Conservation (phyloP, 2,888 invertebrate genomes). For the Ormyrus thymus region DNA sequence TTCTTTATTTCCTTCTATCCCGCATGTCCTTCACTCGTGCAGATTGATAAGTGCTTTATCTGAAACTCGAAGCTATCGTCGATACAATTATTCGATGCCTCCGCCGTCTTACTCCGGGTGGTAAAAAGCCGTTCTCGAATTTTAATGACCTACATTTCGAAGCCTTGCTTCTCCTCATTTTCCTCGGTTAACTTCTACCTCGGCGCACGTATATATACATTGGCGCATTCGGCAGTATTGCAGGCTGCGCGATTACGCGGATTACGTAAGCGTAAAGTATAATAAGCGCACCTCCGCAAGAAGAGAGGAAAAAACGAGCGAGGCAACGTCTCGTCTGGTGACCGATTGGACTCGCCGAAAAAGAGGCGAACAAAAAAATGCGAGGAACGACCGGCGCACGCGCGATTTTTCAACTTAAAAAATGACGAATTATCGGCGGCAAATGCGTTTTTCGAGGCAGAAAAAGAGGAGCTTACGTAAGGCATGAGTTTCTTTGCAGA, state of each 20-base stretch:
- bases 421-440: not conserved
- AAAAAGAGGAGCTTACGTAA: not conserved
- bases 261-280: constrained; percentile 30
- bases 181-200: not conserved
- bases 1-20: no score
- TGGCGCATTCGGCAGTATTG: not conserved
- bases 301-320: no score
- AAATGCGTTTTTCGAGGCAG: not conserved
- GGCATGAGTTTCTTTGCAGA: no score
- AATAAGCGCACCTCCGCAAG: constrained; percentile 1
- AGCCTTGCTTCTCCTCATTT: not conserved
- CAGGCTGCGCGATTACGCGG: constrained; percentile 26
- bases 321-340: constrained; percentile 4
- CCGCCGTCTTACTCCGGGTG: no score
- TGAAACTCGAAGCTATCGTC: no score
- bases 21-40: no score
- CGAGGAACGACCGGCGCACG: not conserved
- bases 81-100: no score
- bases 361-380: not conserved
- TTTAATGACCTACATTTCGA: no score
- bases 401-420: not conserved
- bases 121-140: no score
- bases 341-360: constrained; percentile 21
- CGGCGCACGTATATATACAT: not conserved
- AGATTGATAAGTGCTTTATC: no score